These are phyloP conservation scores for Lycodopsis pacificus DNA, from an alignment of 2,797 vertebrate genomes.

Conservation along the genomic window DNA sequence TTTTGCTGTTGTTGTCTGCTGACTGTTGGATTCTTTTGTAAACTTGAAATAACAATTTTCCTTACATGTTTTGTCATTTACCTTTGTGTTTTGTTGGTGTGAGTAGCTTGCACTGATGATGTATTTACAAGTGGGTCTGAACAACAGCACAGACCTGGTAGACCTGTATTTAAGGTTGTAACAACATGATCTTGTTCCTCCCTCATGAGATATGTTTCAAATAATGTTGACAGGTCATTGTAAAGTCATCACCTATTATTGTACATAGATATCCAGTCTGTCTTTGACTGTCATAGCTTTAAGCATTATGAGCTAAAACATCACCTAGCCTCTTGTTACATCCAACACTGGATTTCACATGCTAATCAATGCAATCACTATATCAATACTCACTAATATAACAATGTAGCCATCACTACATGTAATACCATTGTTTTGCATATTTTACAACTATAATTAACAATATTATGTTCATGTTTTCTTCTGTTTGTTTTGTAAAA, in stretches of 20 bases:
- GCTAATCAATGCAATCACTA: not conserved
- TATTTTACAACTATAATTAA: not conserved
- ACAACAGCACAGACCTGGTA: not conserved
- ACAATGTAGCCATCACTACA: conserved; percentile 9
- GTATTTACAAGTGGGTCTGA: conserved; percentile 11
- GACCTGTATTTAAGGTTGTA: not conserved
- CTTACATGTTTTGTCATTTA: conserved; percentile 47
- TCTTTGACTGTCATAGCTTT: conserved; percentile 1
- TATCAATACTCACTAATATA: not conserved
- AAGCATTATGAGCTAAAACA: conserved; percentile 17
- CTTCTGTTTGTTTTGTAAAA: conserved; percentile 49
- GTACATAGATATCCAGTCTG: not conserved
- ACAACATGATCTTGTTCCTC: not conserved
- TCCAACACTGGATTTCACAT: conserved; percentile 17
- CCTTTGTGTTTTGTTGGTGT: conserved; percentile 36
- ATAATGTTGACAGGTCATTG: conserved; percentile 3
- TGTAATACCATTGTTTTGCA: conserved; percentile 7
- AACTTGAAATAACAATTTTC: conserved; percentile 46
- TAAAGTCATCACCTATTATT: not conserved
- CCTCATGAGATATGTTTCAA: conserved; percentile 3
- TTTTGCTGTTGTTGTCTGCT: conserved; percentile 78
- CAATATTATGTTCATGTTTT: conserved; percentile 14
- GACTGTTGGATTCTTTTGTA: conserved; percentile 56
- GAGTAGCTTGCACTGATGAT: conserved; percentile 13
- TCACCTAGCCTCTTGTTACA: conserved; percentile 17